Evolutionary conservation across 2,113 vertebrate genomes (phyloP).

Genomic region (Pipra filicauda): DNA sequence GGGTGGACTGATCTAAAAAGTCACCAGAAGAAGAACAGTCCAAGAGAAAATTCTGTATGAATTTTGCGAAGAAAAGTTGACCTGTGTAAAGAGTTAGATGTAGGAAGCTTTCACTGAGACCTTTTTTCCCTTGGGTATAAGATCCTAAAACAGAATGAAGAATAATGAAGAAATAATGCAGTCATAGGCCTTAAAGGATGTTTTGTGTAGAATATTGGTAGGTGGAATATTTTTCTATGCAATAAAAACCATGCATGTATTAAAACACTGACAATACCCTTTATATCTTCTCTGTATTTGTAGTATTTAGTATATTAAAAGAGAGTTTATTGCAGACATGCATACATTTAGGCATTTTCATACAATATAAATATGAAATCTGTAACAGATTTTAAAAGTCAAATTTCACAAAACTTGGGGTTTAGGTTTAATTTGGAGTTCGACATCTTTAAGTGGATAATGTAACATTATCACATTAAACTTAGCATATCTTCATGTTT

Average conservation of each 20-base stretch:
- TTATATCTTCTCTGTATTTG: neutral
- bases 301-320: neutral
- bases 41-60: neutral
- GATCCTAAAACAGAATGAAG: neutral
- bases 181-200: neutral
- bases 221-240: neutral
- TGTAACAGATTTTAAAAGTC: neutral
- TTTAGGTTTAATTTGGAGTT: neutral
- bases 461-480: neutral
- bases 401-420: neutral
- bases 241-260: accelerated
- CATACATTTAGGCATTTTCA: neutral
- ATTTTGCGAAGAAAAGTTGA: neutral
- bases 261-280: neutral
- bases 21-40: neutral
- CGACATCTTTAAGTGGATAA: neutral
- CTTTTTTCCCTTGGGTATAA: neutral
- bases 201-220: neutral
- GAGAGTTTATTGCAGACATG: neutral
- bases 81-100: neutral
- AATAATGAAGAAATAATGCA: neutral
- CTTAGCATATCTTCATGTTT: neutral
- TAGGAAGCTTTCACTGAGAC: neutral
- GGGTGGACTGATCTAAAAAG: neutral
- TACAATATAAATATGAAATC: neutral